A percentile compares a stretch with the other conserved stretches of the same genome.
Evolutionary conservation across 2,888 invertebrate genomes (phyloP).

Genomic region (Autographa pulchrina): DNA sequence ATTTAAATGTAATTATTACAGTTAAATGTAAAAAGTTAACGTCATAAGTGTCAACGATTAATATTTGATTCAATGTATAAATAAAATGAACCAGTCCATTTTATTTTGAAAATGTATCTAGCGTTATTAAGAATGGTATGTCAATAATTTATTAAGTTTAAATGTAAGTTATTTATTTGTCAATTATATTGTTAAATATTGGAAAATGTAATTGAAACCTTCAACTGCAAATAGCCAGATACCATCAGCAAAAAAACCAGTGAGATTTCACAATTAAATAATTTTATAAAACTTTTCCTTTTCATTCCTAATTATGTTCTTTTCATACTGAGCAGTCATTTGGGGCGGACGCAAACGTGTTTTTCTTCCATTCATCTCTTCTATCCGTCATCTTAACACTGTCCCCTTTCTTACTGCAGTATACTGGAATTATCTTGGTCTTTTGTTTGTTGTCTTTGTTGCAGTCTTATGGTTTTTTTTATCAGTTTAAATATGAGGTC

Average conservation of each 20-base stretch:
- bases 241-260: not conserved
- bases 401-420: not conserved
- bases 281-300: not conserved
- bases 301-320: not conserved
- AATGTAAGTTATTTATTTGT: conserved; percentile 20
- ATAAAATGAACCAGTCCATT: conserved; percentile 44
- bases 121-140: conserved; percentile 5
- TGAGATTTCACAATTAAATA: no score
- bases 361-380: not conserved
- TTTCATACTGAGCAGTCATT: not conserved
- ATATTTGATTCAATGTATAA: conserved; percentile 33
- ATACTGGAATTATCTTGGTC: not conserved
- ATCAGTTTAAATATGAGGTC: no score
- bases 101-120: conserved; percentile 15
- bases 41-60: conserved; percentile 48
- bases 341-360: not conserved
- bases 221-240: no score
- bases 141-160: conserved; percentile 23
- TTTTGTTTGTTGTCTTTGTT: not conserved
- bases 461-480: no score
- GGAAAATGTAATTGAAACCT: not conserved
- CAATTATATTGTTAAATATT: conserved; percentile 26
- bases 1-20: conserved; percentile 49
- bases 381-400: not conserved
- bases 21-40: conserved; percentile 46